Evolutionary conservation across 1,140 invertebrate species (phyloP), one percentile per base, ranked within the genome.

Genomic region (Cepaea nemoralis): DNA sequence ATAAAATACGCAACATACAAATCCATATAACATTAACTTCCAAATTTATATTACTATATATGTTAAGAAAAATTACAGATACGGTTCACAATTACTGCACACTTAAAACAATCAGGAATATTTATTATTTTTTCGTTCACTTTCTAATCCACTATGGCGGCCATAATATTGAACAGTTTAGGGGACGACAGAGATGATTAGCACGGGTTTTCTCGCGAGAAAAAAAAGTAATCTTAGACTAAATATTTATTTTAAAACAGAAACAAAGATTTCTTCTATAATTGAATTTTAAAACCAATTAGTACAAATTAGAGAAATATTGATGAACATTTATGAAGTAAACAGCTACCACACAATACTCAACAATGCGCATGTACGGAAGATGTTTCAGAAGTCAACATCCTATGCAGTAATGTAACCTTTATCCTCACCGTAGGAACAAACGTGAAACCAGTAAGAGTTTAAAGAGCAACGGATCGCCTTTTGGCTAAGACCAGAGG

Each of bases 281-380:
- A 31, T 63, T 10, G 1, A 31, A 63, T 6, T 31, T 31, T 63
- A 63, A 63, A 63, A 63, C 3, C 2, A 63, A 55, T 55, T 55
- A 55, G 5, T 48, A 24, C 5, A 39, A 40, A 63, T 31, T 12
- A 63, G 1, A 31, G 10, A 31, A 63, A 55, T 2, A 10, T 22
- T 63, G 3, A 63, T 27, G n/a, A 63, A 63, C 27, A 31, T 63
- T 6, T 63, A 59, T 10, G 33, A 63, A 63, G 2, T 6, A 6
- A 63, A 27, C 33, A 2, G 39, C 77, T 69, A 69, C 77, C 77
- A 66, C 31, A 33, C n/a, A 10, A 69, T 59, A 0, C 42, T 1
- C 19, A 55, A 6, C 63, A 45, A 35, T 37, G 80, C 85, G 84
- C 85, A 86, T 85, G 85, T 83, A 77, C 84, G 66, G 37, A 66